Evolutionary conservation across 1,140 invertebrate species (phyloP), one percentile per base, ranked within the genome.

Genomic region (Drosophila obscura): DNA sequence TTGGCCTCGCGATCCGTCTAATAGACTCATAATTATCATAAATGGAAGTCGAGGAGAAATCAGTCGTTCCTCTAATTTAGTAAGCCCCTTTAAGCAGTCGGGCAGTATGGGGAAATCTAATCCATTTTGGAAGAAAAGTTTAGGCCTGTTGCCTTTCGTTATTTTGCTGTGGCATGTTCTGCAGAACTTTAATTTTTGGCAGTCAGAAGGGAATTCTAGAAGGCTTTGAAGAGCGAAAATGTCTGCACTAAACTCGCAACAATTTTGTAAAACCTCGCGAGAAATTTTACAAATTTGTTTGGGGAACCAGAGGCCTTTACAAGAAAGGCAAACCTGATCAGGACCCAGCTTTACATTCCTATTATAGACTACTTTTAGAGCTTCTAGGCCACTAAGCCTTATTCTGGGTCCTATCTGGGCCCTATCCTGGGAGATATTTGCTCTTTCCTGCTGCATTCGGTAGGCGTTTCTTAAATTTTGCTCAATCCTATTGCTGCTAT

Each of bases 41-140:
- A 46, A 46, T 6, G 44, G 44, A 46, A 46, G 44, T 15, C 44
- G 44, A 19, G 16, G 16, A 46, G 44, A 46, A 46, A 46, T 7
- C 44, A 46, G 44, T 46, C 44, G 44, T 46, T 46, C 44, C 44
- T 46, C 44, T 46, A 46, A 46, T 8, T 15, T 15, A 15, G 28
- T 28, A 2, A 46, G 44, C 16, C 15, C 15, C n/a, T 15, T 19
- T 46, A 15, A 46, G 44, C 16, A 46, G 8, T 46, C 15, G 44
- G 44, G 44, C 44, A 46, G 44, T 3, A 19, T 13, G n/a, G 44
- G 44, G 6, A 46, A 46, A 46, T 46, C 44, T 46, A 46, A 46
- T 3, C 15, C 44, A 15, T 46, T 46, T n/a, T n/a, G n/a, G 16
- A 19, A 16, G n/a, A 7, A 19, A 8, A 46, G 16, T 9, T 46